Conservation (phyloP, 53 echinoderm and acorn worm species). For the Apostichopus leukothele region DNA sequence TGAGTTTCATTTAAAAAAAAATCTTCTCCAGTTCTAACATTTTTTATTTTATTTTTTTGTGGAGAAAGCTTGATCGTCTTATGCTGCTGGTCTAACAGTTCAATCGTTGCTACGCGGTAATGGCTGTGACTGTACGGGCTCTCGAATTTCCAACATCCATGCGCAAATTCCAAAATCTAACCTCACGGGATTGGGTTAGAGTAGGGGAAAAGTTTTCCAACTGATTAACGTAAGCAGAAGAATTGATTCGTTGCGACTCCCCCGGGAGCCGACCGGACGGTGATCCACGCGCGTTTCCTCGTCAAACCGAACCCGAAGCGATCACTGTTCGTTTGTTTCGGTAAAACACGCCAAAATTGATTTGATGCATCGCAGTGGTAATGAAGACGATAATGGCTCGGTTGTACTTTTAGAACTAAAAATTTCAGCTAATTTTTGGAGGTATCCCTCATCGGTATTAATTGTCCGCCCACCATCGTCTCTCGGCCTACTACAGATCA, state of each 20-base stretch:
- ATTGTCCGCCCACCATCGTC: constrained; percentile 10
- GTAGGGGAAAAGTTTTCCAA: constrained; percentile 43
- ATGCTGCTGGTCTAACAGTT: constrained; percentile 5
- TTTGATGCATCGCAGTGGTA: constrained; percentile 15
- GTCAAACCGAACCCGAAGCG: constrained; percentile 37
- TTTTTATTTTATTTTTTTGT: too few species aligned
- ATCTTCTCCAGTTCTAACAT: too few species aligned
- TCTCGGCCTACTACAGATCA: background rate
- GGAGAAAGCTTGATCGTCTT: background rate
- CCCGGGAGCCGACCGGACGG: constrained; percentile 33
- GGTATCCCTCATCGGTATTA: background rate
- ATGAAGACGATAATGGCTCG: constrained; percentile 42
- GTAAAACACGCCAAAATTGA: constrained; percentile 47
- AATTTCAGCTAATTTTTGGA: constrained; percentile 31
- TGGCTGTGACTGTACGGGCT: constrained; percentile 27
- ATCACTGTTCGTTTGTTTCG: constrained; percentile 30
- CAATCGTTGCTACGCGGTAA: constrained; percentile 6
- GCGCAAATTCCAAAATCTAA: constrained; percentile 3
- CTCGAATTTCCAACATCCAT: constrained; percentile 41
- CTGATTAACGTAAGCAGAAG: constrained; percentile 33
- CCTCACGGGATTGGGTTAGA: constrained; percentile 45
- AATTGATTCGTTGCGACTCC: constrained; percentile 21
- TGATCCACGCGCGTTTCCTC: constrained; percentile 40
- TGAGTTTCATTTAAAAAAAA: too few species aligned
- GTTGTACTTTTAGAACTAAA: constrained; percentile 19